Conservation (phyloP, 2,797 vertebrate species). For the Scarus forsteni region DNA sequence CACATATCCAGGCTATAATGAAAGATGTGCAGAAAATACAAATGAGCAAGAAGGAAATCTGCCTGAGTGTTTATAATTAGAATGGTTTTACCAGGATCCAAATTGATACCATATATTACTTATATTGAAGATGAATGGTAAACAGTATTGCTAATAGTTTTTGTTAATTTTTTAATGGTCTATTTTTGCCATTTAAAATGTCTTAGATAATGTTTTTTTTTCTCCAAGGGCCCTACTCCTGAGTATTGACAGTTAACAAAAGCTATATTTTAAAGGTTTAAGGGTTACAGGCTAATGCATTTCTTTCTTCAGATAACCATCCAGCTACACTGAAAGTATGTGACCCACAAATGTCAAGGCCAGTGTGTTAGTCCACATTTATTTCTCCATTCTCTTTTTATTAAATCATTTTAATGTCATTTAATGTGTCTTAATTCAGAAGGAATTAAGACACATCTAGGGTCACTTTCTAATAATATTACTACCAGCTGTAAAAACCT, state of each 20-base stretch:
- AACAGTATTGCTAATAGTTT: neutral
- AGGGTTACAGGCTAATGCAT: neutral
- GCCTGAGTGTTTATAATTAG: neutral
- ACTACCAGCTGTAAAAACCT: too few species aligned
- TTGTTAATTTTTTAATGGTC: neutral
- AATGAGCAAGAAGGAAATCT: slow-evolving; percentile 51
- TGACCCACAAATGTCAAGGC: neutral
- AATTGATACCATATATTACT: neutral
- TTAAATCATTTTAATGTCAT: too few species aligned
- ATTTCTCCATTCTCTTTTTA: neutral
- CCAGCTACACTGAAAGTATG: neutral
- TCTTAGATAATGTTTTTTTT: too few species aligned
- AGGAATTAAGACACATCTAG: too few species aligned
- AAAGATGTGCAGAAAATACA: slow-evolving; percentile 66
- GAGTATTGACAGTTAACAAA: neutral
- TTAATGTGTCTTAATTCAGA: too few species aligned
- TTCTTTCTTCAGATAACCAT: neutral
- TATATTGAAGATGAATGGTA: neutral
- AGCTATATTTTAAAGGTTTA: neutral
- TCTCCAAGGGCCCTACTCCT: too few species aligned
- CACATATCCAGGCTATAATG: slow-evolving; percentile 72
- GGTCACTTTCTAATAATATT: too few species aligned
- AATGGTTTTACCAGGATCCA: neutral
- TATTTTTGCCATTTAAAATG: too few species aligned
- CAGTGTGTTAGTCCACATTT: neutral